Evolutionary conservation across 2,113 vertebrate genomes (phyloP), one percentile per base, ranked within the genome.

Genomic region (Bambusicola thoracicus): DNA sequence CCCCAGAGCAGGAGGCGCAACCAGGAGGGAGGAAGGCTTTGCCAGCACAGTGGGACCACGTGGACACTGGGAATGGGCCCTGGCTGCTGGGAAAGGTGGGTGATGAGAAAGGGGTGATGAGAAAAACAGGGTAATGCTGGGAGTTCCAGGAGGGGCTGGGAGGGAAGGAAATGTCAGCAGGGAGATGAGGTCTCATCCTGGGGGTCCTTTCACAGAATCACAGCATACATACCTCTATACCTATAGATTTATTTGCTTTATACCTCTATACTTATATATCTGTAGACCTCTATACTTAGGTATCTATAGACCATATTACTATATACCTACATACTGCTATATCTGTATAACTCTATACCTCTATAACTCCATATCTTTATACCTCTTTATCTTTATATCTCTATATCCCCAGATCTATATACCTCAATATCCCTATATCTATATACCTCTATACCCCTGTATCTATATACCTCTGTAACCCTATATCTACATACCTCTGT

Each of bases 101-200:
- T 49, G 38, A 36, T 3, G 83, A 41, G 89, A 61, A 76, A 46
- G 27, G 19, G 30, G 70, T 90, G 94, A 82, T 94, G 94, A 92
- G 92, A 90, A 94, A 94, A 94, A n/a, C 88, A 90, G 88, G 63
- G 44, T 46, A 87, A 73, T 3, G 79, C 76, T 87, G 1, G 4
- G 79, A 74, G 78, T 30, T 0, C 0, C 46, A 40, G 73, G 11
- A 85, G 32, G 49, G 55, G 13, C 29, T 46, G 29, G 63, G 70
- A 34, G 17, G 34, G 27, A 41, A 63, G 27, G 69, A 24, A 58
- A 53, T 0, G 2, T 8, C 63, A 25, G 4, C 1, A 1, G 36
- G 0, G 0, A 0, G 5, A 49, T 18, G 15, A 0, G 2, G 40
- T 34, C 0, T 0, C 27, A 27, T 16, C 34, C 40, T 0, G 2